phyloP scores from a whole-genome alignment of 2,888 invertebrate genomes.

The Erebia epiphron region DNA sequence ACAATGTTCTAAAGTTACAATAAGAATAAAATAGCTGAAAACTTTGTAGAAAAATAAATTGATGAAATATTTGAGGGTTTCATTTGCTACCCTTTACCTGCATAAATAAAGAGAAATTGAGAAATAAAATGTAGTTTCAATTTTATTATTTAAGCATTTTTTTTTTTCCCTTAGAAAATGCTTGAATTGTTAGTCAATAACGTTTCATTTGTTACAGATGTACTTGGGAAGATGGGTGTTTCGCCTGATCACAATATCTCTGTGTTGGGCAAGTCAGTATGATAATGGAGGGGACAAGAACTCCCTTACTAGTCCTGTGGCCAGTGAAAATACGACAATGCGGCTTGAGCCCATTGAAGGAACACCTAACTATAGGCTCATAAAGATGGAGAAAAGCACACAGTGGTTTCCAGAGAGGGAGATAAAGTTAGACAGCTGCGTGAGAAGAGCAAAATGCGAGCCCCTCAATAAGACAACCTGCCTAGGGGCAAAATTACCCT shows the following conservation, averaged over 20 bases:
- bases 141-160: conserved; percentile 53
- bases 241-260: conserved; percentile 53
- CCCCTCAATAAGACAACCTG: conserved; percentile 86
- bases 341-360: conserved; percentile 82
- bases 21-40: conserved; percentile 16
- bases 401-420: conserved; percentile 85
- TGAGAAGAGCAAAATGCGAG: conserved; percentile 87
- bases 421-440: conserved; percentile 85
- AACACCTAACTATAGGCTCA: conserved; percentile 81
- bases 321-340: conserved; percentile 62
- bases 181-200: conserved; percentile 51
- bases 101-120: conserved; percentile 74
- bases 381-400: conserved; percentile 81
- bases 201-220: conserved; percentile 78
- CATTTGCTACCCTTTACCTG: conserved; percentile 73
- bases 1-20: conserved; percentile 7
- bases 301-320: conserved; percentile 56
- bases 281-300: conserved; percentile 68
- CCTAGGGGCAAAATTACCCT: conserved; percentile 90
- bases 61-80: conserved; percentile 74
- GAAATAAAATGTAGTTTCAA: conserved; percentile 77
- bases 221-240: conserved; percentile 56
- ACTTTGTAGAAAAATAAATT: conserved; percentile 42
- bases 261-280: conserved; percentile 65
- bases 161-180: conserved; percentile 45